These are phyloP conservation scores for Camponotus pennsylvanicus DNA, from an alignment of 1,140 invertebrate species.

Conservation along the genomic window DNA sequence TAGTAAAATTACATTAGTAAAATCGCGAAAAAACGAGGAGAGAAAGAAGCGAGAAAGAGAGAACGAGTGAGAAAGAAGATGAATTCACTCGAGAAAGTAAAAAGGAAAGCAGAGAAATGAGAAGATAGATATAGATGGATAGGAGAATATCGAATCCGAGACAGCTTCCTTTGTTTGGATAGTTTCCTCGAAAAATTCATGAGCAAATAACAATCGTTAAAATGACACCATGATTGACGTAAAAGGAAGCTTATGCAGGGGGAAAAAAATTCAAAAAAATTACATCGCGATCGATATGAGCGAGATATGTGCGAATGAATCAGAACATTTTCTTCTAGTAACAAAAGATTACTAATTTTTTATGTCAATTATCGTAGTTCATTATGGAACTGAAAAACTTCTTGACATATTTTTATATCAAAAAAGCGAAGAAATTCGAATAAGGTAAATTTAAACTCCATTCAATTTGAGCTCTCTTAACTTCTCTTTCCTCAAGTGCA, in stretches of 20 bases:
- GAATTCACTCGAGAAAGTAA: not conserved
- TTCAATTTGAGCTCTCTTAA: not conserved
- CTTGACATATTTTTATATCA: not conserved
- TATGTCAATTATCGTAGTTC: not conserved
- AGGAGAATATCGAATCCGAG: constrained; percentile 9
- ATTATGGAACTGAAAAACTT: not conserved
- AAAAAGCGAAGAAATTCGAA: not conserved
- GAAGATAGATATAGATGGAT: constrained; percentile 6
- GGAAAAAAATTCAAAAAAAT: constrained; percentile 1
- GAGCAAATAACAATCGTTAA: constrained; percentile 38
- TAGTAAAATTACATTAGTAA: constrained; percentile 47
- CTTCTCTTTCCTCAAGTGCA: constrained; percentile 36
- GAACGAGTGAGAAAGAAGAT: not conserved
- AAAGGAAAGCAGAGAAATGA: constrained; percentile 5
- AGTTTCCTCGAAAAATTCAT: constrained; percentile 12
- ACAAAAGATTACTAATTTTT: not conserved
- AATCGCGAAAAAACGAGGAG: constrained; percentile 21
- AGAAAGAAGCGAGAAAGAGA: not conserved
- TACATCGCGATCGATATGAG: not conserved
- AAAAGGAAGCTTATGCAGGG: not conserved
- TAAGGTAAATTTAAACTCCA: constrained; percentile 4
- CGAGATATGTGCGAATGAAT: not conserved
- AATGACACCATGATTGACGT: constrained; percentile 18
- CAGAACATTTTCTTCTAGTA: not conserved
- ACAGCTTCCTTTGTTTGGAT: constrained; percentile 1